phyloP scores from a whole-genome alignment of 1,140 invertebrate genomes.

The Pentalonia nigronervosa region DNA sequence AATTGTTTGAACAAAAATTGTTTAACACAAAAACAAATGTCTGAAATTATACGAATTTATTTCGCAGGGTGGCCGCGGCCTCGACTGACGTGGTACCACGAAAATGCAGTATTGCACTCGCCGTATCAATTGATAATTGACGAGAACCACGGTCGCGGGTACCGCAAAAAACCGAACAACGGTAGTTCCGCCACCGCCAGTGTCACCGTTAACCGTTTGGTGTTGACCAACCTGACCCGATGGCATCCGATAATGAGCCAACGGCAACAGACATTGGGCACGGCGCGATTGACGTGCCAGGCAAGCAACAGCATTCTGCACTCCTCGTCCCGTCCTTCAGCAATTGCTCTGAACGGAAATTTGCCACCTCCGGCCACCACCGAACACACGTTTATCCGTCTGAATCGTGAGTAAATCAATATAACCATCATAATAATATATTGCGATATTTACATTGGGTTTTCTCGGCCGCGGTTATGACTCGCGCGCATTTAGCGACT shows the following conservation, averaged over 20 bases:
- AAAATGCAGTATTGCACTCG: conserved; percentile 73
- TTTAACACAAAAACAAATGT: too few relatives aligned
- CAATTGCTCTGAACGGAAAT: not conserved
- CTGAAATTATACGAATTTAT: not conserved
- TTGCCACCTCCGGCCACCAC: conserved; percentile 13
- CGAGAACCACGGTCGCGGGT: conserved; percentile 68
- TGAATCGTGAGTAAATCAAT: conserved; percentile 43
- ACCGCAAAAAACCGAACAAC: conserved; percentile 58
- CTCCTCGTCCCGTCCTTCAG: conserved; percentile 72
- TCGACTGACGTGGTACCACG: conserved; percentile 85
- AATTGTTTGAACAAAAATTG: too few relatives aligned
- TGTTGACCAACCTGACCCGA: conserved; percentile 14
- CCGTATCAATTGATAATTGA: conserved; percentile 65
- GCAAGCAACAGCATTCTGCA: conserved; percentile 82
- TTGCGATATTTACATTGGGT: not conserved
- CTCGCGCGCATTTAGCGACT: too few relatives aligned
- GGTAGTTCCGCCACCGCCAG: not conserved
- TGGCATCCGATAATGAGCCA: conserved; percentile 40
- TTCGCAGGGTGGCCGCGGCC: conserved; percentile 81
- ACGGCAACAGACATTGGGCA: conserved; percentile 69
- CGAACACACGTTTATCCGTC: conserved; percentile 27
- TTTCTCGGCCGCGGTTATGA: not conserved
- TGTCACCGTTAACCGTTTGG: not conserved
- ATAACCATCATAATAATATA: not conserved
- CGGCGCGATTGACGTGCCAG: conserved; percentile 79